Conservation (phyloP, 2,888 invertebrate species). For the Papilio demoleus region DNA sequence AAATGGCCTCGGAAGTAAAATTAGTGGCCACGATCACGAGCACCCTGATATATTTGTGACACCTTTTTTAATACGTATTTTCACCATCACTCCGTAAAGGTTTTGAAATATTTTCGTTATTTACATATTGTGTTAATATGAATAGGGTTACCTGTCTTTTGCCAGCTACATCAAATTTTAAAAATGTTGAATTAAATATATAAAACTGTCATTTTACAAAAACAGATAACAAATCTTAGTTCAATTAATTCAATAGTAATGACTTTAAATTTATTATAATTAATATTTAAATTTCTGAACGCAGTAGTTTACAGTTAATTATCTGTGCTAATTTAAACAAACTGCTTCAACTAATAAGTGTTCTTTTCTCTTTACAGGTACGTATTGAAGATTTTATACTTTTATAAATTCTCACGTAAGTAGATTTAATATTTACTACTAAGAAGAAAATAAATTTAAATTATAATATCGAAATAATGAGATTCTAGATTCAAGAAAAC, state of each 20-base stretch:
- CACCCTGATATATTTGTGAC: constrained; percentile 48
- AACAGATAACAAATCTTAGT: not conserved
- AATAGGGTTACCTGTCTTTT: too few species aligned
- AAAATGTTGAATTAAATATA: too few species aligned
- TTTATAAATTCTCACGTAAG: not conserved
- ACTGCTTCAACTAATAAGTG: constrained; percentile 18
- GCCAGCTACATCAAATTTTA: too few species aligned
- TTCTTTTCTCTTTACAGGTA: constrained; percentile 43
- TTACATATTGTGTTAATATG: too few species aligned
- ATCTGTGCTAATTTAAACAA: constrained; percentile 11
- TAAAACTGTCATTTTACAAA: not conserved
- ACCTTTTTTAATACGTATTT: too few species aligned
- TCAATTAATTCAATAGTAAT: constrained; percentile 25
- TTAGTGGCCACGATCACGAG: constrained; percentile 72
- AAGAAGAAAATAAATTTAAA: not conserved
- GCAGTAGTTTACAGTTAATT: constrained; percentile 8
- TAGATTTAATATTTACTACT: not conserved
- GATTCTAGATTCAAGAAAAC: not conserved
- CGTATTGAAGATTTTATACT: constrained; percentile 33
- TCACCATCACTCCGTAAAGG: too few species aligned
- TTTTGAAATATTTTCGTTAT: too few species aligned
- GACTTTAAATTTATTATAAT: constrained; percentile 23
- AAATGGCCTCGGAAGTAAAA: constrained; percentile 69
- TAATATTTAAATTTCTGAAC: constrained; percentile 9
- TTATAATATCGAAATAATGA: too few species aligned